Base-by-base conservation (phyloP, 2,888 invertebrate genomes). In the Ichneumoninae sp. region DNA sequence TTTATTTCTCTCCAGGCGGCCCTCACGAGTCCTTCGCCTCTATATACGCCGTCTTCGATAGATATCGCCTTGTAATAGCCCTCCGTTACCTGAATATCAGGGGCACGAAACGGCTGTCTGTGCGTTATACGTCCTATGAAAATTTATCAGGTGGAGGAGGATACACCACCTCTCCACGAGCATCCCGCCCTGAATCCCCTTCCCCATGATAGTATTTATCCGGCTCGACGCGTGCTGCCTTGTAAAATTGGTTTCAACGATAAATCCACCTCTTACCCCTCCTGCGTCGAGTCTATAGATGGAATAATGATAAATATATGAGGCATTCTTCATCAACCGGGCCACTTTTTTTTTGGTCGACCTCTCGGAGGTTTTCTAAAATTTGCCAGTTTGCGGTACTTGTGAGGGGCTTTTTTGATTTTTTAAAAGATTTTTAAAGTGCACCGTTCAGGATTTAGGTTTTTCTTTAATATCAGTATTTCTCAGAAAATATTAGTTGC, bases 1-100 rank as follows among this genome's bases (percentile, higher is more conserved):
- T 94, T 94, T 94, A 93, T 94, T 93, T 93, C 93, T 93, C 93
- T 94, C 93, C 89, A 94, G 93, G 93, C 93, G 93, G 92, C 93
- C 91, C 91, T 93, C 92, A 88, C 91, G 89, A 89, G 91, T 85
- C 85, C 85, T 85, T 65, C 73, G 75, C 65, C 60, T 63, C 19
- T 19, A 19, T 77, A 78, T 84, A 65, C 91, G 90, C 91, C 92
- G 90, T 89, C 89, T 88, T 92, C 93, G 91, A 93, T 93, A 91
- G 93, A 93, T 93, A 93, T 93, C 92, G 93, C 86, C 93, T 91
- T 93, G 93, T 93, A 94, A 94, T 93, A 93, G 93, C 93, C 92
- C 91, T 91, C 92, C 93, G 92, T 93, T 93, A 93, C 93, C 93
- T 93, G 93, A 93, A 93, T 93, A 91, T 90, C 89, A 81, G 44